phyloP scores from a whole-genome alignment of 2,113 vertebrate species.

The Ictalurus furcatus region DNA sequence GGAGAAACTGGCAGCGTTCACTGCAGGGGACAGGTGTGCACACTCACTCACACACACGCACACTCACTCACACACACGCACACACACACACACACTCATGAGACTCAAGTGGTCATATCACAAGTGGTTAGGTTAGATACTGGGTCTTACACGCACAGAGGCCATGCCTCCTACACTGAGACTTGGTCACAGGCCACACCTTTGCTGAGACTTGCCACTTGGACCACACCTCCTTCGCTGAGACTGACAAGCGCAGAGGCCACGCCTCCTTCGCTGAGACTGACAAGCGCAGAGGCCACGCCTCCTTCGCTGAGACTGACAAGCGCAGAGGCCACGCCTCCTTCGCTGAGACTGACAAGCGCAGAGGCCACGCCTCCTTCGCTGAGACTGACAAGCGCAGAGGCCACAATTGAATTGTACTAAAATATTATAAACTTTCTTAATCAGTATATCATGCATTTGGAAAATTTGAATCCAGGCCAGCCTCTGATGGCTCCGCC shows the following conservation, averaged over 20 bases:
- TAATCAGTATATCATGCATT: neutral
- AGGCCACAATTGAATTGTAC: neutral
- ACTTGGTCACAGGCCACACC: neutral
- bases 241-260: neutral
- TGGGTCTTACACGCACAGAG: neutral
- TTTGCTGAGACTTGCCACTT: neutral
- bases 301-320: neutral
- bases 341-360: neutral
- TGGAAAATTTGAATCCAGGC: neutral
- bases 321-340: neutral
- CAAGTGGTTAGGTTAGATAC: neutral
- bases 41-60: neutral
- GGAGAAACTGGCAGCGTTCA: constrained; percentile 81
- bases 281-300: neutral
- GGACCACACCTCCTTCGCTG: neutral
- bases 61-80: neutral
- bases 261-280: neutral
- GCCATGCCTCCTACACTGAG: neutral
- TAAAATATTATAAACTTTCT: neutral
- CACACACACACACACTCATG: neutral
- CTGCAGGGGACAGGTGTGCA: constrained; percentile 80
- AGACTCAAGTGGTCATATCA: neutral
- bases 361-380: neutral
- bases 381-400: neutral
- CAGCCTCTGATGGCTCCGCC: neutral